Evolutionary conservation across 23 tunicate species (phyloP), one percentile per base, ranked within the genome.

Genomic region (Corella eumyota): DNA sequence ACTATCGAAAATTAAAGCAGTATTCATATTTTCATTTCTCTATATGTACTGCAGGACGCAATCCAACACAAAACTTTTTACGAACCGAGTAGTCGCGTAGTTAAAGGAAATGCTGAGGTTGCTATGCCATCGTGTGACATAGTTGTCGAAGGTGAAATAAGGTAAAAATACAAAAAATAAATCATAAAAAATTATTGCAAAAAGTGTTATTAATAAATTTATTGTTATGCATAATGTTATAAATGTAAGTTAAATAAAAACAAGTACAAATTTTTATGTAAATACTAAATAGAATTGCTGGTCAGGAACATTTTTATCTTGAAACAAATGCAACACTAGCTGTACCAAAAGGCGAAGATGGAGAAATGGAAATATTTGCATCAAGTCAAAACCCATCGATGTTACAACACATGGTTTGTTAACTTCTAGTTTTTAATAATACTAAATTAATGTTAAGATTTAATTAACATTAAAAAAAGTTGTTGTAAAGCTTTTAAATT

Each of bases 231-330:
- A n/a, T n/a, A n/a, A n/a, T n/a, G n/a, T n/a, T n/a, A n/a, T n/a
- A n/a, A n/a, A n/a, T n/a, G n/a, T n/a, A n/a, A n/a, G n/a, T n/a
- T n/a, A n/a, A n/a, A n/a, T n/a, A n/a, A n/a, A n/a, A n/a, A n/a
- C n/a, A n/a, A n/a, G n/a, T 40, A 40, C 11, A 40, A 11, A 40
- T 40, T 40, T 40, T 15, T 15, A 11, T 9, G 13, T 40, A 51
- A 6, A 6, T n/a, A 6, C 22, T 19, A n/a, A 6, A 25, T 27
- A 81, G 92, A 58, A 54, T 72, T 27, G 93, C 76, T 7, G 93
- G 90, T 0, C 98, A 92, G 34, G 85, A 75, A 36, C 98, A 92
- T 61, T 92, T 92, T 47, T 82, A 92, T 64, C 25, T 83, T 69
- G 98, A 92, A 57, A 76, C 98, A 0, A 85, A 92, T 54, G 80